Conservation (phyloP, 2,797 vertebrate genomes). For the Sebastolobus alascanus region DNA sequence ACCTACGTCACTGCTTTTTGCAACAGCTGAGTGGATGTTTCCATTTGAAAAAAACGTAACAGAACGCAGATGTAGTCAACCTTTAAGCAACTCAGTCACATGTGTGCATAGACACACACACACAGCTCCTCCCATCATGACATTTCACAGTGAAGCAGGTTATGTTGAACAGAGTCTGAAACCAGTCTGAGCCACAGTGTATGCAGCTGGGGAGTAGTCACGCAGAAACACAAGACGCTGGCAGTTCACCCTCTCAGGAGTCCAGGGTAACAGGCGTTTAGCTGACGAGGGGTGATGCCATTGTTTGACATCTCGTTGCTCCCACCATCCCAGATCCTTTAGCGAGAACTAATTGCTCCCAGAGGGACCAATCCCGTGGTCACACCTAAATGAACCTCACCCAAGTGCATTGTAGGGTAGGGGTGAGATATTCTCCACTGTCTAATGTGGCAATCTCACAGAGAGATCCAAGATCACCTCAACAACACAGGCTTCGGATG, state of each 20-base stretch:
- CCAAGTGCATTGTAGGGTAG: slow-evolving; percentile 77
- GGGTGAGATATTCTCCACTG: slow-evolving; percentile 47
- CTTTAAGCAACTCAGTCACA: background rate
- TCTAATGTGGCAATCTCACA: slow-evolving; percentile 35
- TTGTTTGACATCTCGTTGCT: slow-evolving; percentile 88
- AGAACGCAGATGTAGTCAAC: too few relatives aligned
- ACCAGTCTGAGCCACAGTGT: slow-evolving; percentile 19
- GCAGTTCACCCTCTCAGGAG: slow-evolving; percentile 46
- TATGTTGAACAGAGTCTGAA: slow-evolving; percentile 44
- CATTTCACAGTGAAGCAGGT: slow-evolving; percentile 32
- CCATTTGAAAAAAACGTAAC: too few relatives aligned
- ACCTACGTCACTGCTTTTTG: too few relatives aligned
- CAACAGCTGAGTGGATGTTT: too few relatives aligned
- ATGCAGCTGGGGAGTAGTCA: slow-evolving; percentile 49
- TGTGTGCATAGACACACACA: background rate
- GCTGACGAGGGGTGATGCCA: slow-evolving; percentile 85
- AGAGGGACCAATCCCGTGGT: slow-evolving; percentile 90
- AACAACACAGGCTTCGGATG: slow-evolving; percentile 20
- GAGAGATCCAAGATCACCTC: slow-evolving; percentile 47
- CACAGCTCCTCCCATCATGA: slow-evolving; percentile 16
- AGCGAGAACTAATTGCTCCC: slow-evolving; percentile 93
- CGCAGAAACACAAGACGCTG: slow-evolving; percentile 53
- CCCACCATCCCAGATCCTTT: slow-evolving; percentile 76
- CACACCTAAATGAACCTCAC: slow-evolving; percentile 82
- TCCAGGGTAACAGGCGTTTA: slow-evolving; percentile 79